Conservation (phyloP, 1,140 invertebrate species). For the Penaeus chinensis region DNA sequence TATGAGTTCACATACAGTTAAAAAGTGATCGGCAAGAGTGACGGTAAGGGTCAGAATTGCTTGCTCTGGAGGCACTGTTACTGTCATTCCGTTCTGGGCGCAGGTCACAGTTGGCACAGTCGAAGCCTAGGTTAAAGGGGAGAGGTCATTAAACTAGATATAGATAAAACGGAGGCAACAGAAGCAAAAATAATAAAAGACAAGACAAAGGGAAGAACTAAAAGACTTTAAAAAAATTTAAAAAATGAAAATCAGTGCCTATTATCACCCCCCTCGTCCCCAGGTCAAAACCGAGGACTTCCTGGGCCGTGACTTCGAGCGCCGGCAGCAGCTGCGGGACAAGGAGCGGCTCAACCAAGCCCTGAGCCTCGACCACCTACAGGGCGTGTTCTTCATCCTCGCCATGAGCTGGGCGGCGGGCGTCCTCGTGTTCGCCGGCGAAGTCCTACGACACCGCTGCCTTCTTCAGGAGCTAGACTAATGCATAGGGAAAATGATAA, state of each 20-base stretch:
- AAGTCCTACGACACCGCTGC: background rate
- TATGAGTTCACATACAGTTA: too few species aligned
- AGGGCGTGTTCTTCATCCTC: slow-evolving; percentile 37
- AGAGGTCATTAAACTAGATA: too few species aligned
- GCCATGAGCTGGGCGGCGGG: slow-evolving; percentile 2
- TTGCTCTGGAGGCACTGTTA: too few species aligned
- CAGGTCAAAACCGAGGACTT: slow-evolving; percentile 32
- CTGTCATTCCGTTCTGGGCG: too few species aligned
- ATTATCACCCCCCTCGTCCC: background rate
- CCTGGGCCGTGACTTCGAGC: slow-evolving; percentile 16
- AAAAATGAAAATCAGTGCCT: background rate
- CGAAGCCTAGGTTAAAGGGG: too few species aligned
- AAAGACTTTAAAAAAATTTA: background rate
- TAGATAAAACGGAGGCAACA: too few species aligned
- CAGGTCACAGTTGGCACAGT: too few species aligned
- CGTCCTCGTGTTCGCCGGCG: background rate
- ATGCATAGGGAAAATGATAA: background rate
- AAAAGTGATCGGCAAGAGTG: too few species aligned
- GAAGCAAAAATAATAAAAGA: too few species aligned
- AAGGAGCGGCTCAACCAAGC: background rate
- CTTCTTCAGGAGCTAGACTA: background rate
- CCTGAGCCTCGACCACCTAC: background rate
- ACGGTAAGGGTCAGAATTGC: too few species aligned
- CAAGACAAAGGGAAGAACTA: background rate
- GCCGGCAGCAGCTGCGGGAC: background rate